Evolutionary conservation across 2,888 invertebrate genomes (phyloP).

Genomic region (Phalangium opilio): DNA sequence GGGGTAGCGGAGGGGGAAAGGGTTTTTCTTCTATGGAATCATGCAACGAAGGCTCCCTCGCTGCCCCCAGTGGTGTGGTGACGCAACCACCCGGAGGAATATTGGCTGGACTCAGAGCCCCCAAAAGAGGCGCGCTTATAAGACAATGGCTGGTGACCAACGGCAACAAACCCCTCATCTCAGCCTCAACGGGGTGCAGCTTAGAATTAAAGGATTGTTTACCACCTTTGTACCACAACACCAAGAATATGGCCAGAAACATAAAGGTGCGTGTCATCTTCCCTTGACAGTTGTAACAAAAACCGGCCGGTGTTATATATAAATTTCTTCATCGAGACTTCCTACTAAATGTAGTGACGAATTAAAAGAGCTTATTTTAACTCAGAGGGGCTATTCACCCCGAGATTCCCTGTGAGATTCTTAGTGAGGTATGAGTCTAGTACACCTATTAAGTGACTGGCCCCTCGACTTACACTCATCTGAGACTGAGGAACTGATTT

Average conservation of each 20-base stretch:
- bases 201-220: conserved; percentile 39
- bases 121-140: conserved; percentile 10
- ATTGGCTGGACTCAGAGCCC: conserved; percentile 1
- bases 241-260: conserved; percentile 41
- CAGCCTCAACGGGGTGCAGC: conserved; percentile 18
- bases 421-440: too few relatives aligned
- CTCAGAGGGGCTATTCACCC: too few relatives aligned
- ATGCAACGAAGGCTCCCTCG: neutral
- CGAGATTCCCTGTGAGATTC: too few relatives aligned
- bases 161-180: conserved; percentile 6
- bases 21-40: neutral
- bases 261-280: conserved; percentile 46
- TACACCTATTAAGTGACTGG: too few relatives aligned
- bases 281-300: too few relatives aligned
- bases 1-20: too few relatives aligned
- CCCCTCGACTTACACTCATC: too few relatives aligned
- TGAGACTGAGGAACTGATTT: too few relatives aligned
- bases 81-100: neutral
- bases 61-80: neutral
- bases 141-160: conserved; percentile 11
- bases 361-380: too few relatives aligned
- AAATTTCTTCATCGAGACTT: too few relatives aligned
- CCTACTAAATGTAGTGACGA: too few relatives aligned
- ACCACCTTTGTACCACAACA: conserved; percentile 41
- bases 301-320: too few relatives aligned